Base-by-base conservation (phyloP, 2,113 vertebrate genomes). In the Hystrix cristata region DNA sequence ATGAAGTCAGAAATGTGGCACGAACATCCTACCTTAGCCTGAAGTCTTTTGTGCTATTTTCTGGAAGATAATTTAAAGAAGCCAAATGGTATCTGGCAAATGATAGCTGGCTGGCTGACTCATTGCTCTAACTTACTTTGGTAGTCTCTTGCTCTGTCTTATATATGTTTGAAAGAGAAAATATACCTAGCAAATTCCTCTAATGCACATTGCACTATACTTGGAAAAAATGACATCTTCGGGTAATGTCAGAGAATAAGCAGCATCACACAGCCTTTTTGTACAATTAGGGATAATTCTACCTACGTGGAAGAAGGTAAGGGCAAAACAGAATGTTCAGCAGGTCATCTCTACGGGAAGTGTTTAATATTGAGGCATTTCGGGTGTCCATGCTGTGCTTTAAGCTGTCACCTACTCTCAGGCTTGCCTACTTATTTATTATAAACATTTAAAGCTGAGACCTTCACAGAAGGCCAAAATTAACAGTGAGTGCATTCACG, bases 271-370 rank as follows among this genome's bases (percentile, higher is more conserved):
- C 55, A 14, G 0, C 1, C 91, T 98, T 97, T 97, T 97, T 95
- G 48, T 96, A 95, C 90, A 97, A 97, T 87, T 16, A 97, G 19
- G 80, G 78, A 90, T 98, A 98, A 98, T 98, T 97, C 98, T 80
- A 64, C 57, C 10, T 97, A 97, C 97, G 62, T 59, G 97, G 89
- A 97, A 67, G 64, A 94, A 92, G 53, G 67, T 93, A 60, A 88
- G 74, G 97, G 38, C 87, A 94, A 96, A 97, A 96, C 72, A 94
- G 78, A 97, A 65, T 51, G 96, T 96, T 96, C 94, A 60, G 88
- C 74, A 87, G 93, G 55, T 38, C 78, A 91, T 90, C 57, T 87
- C 91, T 71, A 87, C 13, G 95, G 62, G 13, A 95, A 65, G 64
- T 95, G 16, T 95, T 91, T 96, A 93, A 95, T 74, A 89, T 55